phyloP scores from a whole-genome alignment of 2,797 vertebrate genomes.

The Hypotaenidia okinawae region DNA sequence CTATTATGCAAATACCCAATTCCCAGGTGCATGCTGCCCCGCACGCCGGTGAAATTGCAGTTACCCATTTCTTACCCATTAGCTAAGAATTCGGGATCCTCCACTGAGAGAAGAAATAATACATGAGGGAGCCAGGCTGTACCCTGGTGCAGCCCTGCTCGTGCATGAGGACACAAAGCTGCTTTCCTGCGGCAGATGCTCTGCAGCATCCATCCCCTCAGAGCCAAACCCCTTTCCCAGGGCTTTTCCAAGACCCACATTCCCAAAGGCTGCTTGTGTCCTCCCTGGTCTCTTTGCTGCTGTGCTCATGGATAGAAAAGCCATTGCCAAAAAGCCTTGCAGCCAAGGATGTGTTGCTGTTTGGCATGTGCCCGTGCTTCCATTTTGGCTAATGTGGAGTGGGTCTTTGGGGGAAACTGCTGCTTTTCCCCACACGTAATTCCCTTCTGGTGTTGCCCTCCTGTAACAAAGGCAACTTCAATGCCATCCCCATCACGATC shows the following conservation, averaged over 20 bases:
- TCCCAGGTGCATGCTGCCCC: slow-evolving; percentile 17
- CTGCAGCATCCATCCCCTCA: not conserved
- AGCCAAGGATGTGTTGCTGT: not conserved
- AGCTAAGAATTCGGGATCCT: not conserved
- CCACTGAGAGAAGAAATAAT: not conserved
- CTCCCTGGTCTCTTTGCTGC: not conserved
- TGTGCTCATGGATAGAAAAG: not conserved
- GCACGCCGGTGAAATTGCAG: not conserved
- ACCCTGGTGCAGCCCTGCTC: not conserved
- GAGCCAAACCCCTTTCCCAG: not conserved
- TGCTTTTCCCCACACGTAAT: not conserved
- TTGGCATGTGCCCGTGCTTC: fast-evolving
- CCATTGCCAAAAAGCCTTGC: not conserved
- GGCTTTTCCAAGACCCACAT: not conserved
- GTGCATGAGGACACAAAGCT: fast-evolving
- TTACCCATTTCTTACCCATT: slow-evolving; percentile 21
- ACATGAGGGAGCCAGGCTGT: not conserved
- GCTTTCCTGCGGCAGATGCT: not conserved
- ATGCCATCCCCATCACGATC: not conserved
- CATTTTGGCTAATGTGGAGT: fast-evolving
- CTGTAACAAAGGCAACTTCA: not conserved
- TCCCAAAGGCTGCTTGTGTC: not conserved
- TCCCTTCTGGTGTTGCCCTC: not conserved
- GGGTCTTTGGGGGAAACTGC: not conserved
- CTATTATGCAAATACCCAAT: slow-evolving; percentile 18